A percentile compares a stretch with the other conserved stretches of the same genome.
Evolutionary conservation across 1,140 invertebrate species (phyloP).

Genomic region (Nixonia krombeini): DNA sequence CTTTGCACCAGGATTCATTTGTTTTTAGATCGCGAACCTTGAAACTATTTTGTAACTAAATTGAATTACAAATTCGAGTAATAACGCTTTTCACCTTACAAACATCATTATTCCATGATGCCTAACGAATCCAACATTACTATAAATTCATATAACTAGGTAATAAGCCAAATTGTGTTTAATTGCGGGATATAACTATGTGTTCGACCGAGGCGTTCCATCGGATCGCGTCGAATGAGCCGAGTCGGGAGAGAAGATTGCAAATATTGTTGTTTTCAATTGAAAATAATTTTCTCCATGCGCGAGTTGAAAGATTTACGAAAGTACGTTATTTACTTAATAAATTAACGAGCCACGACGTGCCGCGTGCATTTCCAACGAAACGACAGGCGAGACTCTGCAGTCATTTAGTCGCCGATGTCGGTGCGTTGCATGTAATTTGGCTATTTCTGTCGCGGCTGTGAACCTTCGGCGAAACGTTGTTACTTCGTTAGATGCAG

Average conservation of each 20-base stretch:
- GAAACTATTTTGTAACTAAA: no score
- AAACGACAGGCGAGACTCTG: conserved; percentile 37
- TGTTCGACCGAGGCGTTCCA: no score
- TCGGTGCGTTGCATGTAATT: conserved; percentile 52
- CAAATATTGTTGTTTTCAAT: not conserved
- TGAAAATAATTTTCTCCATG: not conserved
- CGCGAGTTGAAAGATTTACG: conserved; percentile 20
- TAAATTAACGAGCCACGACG: conserved; percentile 38
- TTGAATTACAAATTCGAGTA: no score
- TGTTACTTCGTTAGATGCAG: conserved; percentile 33
- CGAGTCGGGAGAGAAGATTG: not conserved
- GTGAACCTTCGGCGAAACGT: conserved; percentile 43
- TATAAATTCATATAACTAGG: no score
- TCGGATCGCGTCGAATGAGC: no score
- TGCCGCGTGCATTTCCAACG: conserved; percentile 39
- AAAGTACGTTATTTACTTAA: conserved; percentile 39
- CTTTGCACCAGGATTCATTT: no score
- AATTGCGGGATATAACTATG: no score
- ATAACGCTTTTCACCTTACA: no score
- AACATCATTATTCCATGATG: no score
- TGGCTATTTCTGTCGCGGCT: conserved; percentile 55
- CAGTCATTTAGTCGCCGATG: conserved; percentile 41
- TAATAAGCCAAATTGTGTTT: no score
- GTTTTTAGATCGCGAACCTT: no score
- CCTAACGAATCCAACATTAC: no score